Evolutionary conservation across 2,888 invertebrate genomes (phyloP).

Genomic region (Diloba caeruleocephala): DNA sequence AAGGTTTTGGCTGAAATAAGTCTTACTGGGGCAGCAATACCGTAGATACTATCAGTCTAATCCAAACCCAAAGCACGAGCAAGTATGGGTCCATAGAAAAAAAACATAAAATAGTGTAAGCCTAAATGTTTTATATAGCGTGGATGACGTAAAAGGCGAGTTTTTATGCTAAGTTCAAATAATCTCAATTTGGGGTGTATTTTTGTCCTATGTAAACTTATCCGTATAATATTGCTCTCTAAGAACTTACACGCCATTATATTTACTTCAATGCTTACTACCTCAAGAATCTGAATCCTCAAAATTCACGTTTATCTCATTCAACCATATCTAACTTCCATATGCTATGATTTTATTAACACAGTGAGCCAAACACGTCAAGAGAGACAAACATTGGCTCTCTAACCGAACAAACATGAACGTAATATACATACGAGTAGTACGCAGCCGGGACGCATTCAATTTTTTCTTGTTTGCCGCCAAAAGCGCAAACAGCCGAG

Average conservation of each 20-base stretch:
- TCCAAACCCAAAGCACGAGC: no score
- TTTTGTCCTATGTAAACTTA: not conserved
- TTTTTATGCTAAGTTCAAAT: no score
- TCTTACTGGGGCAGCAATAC: no score
- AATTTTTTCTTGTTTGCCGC: slow-evolving; percentile 69
- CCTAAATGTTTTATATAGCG: no score
- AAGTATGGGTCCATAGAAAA: no score
- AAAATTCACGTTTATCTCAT: slow-evolving; percentile 8
- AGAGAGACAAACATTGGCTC: slow-evolving; percentile 42
- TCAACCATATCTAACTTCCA: slow-evolving; percentile 6
- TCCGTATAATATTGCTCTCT: no score
- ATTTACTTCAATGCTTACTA: not conserved
- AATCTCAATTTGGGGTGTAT: no score
- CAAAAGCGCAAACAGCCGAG: slow-evolving; percentile 59
- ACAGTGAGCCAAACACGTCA: slow-evolving; percentile 31
- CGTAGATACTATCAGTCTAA: no score
- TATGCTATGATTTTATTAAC: slow-evolving; percentile 47
- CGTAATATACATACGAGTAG: slow-evolving; percentile 40
- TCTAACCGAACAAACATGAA: slow-evolving; percentile 47
- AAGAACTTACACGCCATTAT: not conserved
- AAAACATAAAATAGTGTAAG: no score
- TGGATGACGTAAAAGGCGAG: no score
- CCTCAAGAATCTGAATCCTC: not conserved
- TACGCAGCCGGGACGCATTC: slow-evolving; percentile 47
- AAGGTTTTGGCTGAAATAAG: no score